Evolutionary conservation across 2,888 invertebrate species (phyloP).

Genomic region (Lasioglossum pauxillum): DNA sequence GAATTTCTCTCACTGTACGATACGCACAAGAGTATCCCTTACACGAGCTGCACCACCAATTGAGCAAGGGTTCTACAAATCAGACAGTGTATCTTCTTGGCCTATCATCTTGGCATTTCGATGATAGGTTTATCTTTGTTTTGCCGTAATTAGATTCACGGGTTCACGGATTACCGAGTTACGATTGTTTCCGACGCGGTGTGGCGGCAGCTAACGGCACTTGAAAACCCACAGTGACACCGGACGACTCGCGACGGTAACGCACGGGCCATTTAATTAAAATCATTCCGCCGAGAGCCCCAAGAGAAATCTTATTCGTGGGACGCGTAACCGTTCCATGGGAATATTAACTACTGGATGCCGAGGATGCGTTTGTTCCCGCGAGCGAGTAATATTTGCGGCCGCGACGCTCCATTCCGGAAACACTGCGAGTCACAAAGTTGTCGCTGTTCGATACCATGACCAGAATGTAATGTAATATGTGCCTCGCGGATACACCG

Average conservation of each 20-base stretch:
- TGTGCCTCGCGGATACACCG: neutral
- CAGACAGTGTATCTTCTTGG: neutral
- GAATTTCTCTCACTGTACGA: too few species aligned
- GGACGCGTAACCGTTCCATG: neutral
- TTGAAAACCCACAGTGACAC: constrained; percentile 1
- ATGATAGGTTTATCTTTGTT: neutral
- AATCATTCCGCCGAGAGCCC: constrained; percentile 24
- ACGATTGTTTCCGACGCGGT: neutral
- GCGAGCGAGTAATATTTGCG: constrained; percentile 21
- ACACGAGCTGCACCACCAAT: too few species aligned
- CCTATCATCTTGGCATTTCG: neutral
- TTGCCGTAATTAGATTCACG: neutral
- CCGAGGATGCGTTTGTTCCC: neutral
- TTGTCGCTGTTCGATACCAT: constrained; percentile 31
- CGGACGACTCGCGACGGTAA: neutral
- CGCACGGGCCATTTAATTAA: constrained; percentile 46
- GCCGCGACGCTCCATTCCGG: neutral
- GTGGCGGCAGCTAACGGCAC: neutral
- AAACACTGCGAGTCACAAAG: neutral
- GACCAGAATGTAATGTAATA: constrained; percentile 27
- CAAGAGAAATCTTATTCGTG: constrained; percentile 51
- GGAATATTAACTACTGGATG: constrained; percentile 19
- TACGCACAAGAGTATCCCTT: too few species aligned
- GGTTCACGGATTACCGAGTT: neutral
- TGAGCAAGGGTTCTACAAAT: too few species aligned